Conservation (phyloP, 2,113 vertebrate genomes). For the Sinocyclocheilus grahami region DNA sequence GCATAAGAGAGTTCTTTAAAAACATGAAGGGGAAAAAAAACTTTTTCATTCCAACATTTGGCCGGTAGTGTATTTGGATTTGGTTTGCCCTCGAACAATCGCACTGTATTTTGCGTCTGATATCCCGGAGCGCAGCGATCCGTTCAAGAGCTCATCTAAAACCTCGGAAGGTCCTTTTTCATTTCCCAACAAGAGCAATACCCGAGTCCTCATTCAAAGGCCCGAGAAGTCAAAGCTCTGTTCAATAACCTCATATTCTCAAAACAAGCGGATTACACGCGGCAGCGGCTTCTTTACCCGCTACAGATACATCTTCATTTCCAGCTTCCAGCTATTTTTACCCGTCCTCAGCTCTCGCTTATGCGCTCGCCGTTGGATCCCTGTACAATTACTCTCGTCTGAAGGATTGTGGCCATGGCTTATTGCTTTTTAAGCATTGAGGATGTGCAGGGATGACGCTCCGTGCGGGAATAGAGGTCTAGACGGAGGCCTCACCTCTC, state of each 20-base stretch:
- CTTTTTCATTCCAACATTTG: not conserved
- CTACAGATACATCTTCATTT: slow-evolving; percentile 40
- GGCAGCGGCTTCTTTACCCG: too few species aligned
- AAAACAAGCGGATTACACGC: slow-evolving; percentile 5
- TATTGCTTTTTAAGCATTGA: slow-evolving; percentile 52
- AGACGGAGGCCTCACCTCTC: slow-evolving; percentile 11
- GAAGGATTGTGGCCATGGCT: slow-evolving; percentile 27
- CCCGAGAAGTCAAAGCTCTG: slow-evolving; percentile 12
- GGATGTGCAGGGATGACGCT: slow-evolving; percentile 16
- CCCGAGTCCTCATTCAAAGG: not conserved
- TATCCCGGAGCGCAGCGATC: not conserved
- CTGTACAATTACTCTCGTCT: slow-evolving; percentile 40
- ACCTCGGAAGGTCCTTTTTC: slow-evolving; percentile 1
- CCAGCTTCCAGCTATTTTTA: slow-evolving; percentile 18
- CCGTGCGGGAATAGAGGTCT: slow-evolving; percentile 1
- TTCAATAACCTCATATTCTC: slow-evolving; percentile 22
- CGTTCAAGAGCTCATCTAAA: slow-evolving; percentile 12
- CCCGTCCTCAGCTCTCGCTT: not conserved
- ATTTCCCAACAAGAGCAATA: slow-evolving; percentile 21
- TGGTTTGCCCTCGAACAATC: not conserved
- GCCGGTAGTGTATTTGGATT: not conserved
- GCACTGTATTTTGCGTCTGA: too few species aligned
- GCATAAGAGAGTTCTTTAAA: not conserved
- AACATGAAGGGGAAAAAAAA: not conserved
- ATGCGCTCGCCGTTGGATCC: not conserved